Evolutionary conservation across 2,888 invertebrate genomes (phyloP), one percentile per base, ranked within the genome.

Genomic region (Meteorus colon): DNA sequence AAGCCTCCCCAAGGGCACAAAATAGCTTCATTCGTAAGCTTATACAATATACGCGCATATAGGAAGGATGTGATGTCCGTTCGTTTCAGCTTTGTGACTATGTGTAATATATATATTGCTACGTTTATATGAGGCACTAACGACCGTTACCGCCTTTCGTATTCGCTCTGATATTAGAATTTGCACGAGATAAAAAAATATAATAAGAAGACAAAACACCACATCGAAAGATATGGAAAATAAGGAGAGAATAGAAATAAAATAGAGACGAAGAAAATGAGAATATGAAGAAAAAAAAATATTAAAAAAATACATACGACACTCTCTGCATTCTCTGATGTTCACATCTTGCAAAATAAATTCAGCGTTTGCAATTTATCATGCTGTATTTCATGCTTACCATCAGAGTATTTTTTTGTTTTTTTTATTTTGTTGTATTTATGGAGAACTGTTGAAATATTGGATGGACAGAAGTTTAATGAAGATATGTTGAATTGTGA

Each of bases 1-100:
- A 37, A 78, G 76, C 77, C 79, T 74, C 63, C 79, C 77, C 63
- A 73, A 76, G 76, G 73, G 68, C 34, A 60, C 68, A 48, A 73
- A 76, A 76, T 76, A 73, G 73, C 73, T 76, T 68, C 73, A 76
- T 76, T 69, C 76, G 29, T 29, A 60, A 62, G 51, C 48, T 65
- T 48, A 63, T 34, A 45, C 55, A 34, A 41, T 55, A 19, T 19
- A 4, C 4, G 4, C n/a, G 19, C 10, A 55, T 41, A 41, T 41
- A 41, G 41, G 19, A 55, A 55, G 55, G 19, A 55, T 55, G 34
- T 62, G 55, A 69, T 69, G 65, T 65, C 34, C 65, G 19, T 34
- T 19, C 45, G 34, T 45, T 48, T 74, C 62, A 19, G 19, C 55
- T 4, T 4, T 55, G 55, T 55, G 55, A 19, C 19, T 55, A 19